phyloP scores from a whole-genome alignment of 2,113 vertebrate species.

The Butastur rufipennis region DNA sequence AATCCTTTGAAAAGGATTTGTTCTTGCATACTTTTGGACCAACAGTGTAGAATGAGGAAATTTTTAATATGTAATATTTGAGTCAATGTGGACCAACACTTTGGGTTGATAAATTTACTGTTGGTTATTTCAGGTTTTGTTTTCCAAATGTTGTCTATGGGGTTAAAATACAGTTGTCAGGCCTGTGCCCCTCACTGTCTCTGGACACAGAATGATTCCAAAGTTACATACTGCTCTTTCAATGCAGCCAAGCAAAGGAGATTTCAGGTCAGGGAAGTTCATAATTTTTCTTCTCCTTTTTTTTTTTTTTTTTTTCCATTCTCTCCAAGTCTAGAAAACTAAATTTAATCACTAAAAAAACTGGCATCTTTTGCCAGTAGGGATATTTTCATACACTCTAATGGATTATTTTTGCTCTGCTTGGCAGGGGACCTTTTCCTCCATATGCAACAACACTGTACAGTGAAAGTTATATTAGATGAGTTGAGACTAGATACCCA shows the following conservation, averaged over 20 bases:
- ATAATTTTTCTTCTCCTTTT: neutral
- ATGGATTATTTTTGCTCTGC: slow-evolving; percentile 33
- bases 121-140: neutral
- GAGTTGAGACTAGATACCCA: neutral
- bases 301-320: neutral
- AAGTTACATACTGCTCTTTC: neutral
- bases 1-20: neutral
- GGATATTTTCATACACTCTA: neutral
- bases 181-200: neutral
- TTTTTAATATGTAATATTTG: neutral
- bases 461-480: neutral
- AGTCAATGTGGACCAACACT: neutral
- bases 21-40: neutral
- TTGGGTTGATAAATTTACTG: neutral
- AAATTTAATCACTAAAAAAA: neutral
- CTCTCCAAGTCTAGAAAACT: neutral
- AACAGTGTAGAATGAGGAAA: neutral
- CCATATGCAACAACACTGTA: neutral
- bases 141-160: neutral
- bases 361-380: neutral
- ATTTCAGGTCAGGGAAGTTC: neutral
- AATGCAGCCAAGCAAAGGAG: neutral
- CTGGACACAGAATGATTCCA: neutral
- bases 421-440: slow-evolving; percentile 1
- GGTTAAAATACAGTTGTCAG: neutral